A percentile compares a stretch with the other conserved stretches of the same genome.
phyloP scores from a whole-genome alignment of 2,797 vertebrate species.

The Peromyscus eremicus region DNA sequence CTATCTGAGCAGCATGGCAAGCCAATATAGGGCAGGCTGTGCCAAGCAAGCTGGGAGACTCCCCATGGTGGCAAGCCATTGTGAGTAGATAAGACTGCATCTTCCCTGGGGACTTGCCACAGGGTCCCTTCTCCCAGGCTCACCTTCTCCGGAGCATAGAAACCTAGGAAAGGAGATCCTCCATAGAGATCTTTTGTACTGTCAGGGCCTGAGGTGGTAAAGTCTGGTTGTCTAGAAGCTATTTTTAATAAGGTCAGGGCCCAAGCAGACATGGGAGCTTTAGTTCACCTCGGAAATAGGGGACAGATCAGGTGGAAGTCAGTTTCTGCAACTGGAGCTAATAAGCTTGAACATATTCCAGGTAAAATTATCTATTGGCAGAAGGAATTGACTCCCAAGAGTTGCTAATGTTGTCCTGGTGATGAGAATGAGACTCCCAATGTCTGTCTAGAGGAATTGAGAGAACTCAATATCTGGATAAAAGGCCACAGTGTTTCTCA shows the following conservation, averaged over 20 bases:
- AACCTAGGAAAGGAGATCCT: background rate
- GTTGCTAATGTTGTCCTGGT: background rate
- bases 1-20: conserved; percentile 53
- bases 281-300: background rate
- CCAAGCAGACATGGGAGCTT: background rate
- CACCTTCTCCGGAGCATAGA: background rate
- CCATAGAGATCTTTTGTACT: background rate
- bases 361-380: conserved; percentile 5
- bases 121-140: background rate
- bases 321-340: conserved; percentile 22
- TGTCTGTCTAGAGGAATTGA: background rate
- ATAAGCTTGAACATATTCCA: background rate
- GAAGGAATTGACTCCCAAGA: conserved; percentile 6
- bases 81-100: background rate
- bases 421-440: background rate
- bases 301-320: background rate
- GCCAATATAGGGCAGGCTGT: conserved; percentile 24
- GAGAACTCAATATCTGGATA: background rate
- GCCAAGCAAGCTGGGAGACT: conserved; percentile 56
- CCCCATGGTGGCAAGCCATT: background rate
- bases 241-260: background rate
- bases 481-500: background rate
- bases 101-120: background rate
- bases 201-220: background rate
- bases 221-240: conserved; percentile 18